phyloP scores from a whole-genome alignment of 2,113 vertebrate genomes.

The Megaceryle torquata region DNA sequence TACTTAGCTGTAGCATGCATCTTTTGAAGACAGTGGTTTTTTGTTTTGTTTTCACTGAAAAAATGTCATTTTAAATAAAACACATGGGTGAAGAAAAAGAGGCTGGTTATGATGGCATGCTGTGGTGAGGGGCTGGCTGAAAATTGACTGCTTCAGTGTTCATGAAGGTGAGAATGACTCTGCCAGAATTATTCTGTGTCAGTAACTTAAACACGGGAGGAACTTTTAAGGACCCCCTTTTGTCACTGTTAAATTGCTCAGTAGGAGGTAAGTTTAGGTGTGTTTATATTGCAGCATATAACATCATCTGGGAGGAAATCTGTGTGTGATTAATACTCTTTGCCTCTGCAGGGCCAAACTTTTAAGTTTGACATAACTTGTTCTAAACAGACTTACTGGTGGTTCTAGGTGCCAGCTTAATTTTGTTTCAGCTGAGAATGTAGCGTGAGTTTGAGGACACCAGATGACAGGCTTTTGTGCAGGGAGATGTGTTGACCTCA shows the following conservation, averaged over 20 bases:
- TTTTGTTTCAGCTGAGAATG: background rate
- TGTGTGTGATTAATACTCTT: accelerated
- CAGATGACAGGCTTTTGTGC: background rate
- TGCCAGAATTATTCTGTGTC: background rate
- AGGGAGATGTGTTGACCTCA: accelerated
- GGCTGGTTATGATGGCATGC: background rate
- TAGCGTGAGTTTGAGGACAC: accelerated
- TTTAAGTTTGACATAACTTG: accelerated
- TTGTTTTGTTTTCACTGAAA: background rate
- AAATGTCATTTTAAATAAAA: background rate
- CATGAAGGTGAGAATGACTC: background rate
- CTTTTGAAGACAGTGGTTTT: background rate
- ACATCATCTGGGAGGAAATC: background rate
- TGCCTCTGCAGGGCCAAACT: background rate
- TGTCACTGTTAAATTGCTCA: background rate
- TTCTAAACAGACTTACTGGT: accelerated
- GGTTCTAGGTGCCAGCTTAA: background rate
- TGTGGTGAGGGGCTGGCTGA: background rate
- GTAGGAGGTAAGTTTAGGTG: background rate
- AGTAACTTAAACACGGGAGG: background rate
- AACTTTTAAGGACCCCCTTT: background rate
- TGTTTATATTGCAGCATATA: accelerated
- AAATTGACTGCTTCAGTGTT: background rate
- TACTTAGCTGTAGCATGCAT: background rate
- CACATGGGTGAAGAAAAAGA: background rate